Conservation (phyloP, 1,140 invertebrate genomes). For the Anadara kagoshimensis region DNA sequence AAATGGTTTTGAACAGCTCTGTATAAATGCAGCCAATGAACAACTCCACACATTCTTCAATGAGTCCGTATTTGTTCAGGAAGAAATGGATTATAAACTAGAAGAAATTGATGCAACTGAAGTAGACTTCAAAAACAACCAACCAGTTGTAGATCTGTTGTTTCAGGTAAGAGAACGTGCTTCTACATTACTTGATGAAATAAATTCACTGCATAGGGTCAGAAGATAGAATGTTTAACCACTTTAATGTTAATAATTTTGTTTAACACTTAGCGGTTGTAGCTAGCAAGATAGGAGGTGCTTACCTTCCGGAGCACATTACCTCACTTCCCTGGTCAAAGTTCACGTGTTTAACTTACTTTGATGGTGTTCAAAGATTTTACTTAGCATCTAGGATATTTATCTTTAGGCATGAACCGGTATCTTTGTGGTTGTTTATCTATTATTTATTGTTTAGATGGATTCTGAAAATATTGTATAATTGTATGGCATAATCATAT, state of each 20-base stretch:
- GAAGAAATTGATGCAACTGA: constrained; percentile 1
- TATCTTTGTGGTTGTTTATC: no score
- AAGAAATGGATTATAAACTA: constrained; percentile 17
- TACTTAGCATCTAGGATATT: no score
- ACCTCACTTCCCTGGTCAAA: no score
- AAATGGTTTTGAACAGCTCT: constrained; percentile 27
- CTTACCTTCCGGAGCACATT: no score
- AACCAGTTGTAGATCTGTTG: constrained; percentile 1
- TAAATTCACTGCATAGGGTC: background rate
- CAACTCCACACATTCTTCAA: constrained; percentile 1
- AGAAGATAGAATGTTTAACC: background rate
- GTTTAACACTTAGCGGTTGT: background rate
- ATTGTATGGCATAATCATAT: no score
- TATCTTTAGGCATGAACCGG: no score
- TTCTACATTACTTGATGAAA: background rate
- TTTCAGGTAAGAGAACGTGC: background rate
- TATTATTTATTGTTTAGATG: no score
- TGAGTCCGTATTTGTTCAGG: constrained; percentile 17
- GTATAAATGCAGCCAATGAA: constrained; percentile 25
- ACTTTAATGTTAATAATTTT: background rate
- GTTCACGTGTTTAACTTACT: no score
- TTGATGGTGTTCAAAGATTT: background rate
- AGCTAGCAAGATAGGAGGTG: no score
- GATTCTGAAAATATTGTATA: no score
- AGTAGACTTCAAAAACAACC: constrained; percentile 1